Conservation (phyloP, 1,140 invertebrate species). For the Aphelenchoides fujianensis region DNA sequence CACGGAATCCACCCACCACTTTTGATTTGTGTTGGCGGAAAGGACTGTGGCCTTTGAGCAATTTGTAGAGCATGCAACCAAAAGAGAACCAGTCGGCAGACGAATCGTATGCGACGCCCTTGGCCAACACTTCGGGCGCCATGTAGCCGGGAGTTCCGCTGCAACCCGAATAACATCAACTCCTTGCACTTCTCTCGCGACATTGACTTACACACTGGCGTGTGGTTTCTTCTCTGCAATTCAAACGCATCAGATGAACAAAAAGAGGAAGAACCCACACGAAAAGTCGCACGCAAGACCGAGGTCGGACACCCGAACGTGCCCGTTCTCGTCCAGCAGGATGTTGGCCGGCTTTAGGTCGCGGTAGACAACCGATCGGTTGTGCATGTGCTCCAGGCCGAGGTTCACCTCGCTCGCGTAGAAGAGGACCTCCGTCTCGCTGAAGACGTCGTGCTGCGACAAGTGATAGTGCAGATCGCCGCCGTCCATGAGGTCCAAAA, state of each 20-base stretch:
- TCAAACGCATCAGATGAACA: too few relatives aligned
- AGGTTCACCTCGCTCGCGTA: conserved; percentile 91
- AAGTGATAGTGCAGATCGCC: conserved; percentile 75
- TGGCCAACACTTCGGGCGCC: conserved; percentile 95
- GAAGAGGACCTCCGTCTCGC: conserved; percentile 96
- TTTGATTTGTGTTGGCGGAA: conserved; percentile 99
- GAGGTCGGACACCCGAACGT: conserved; percentile 96
- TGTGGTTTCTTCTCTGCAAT: conserved; percentile 99
- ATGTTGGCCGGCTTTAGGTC: conserved; percentile 84
- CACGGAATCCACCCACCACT: conserved; percentile 47
- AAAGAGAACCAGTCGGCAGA: conserved; percentile 99
- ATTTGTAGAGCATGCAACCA: conserved; percentile 99
- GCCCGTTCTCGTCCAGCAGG: conserved; percentile 94
- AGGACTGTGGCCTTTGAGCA: conserved; percentile 96
- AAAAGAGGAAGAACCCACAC: too few relatives aligned
- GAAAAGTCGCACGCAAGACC: conserved; percentile 98
- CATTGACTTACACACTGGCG: conserved; percentile 90
- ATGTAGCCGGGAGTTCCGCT: conserved; percentile 99
- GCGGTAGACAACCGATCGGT: conserved; percentile 87
- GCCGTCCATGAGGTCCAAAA: conserved; percentile 97
- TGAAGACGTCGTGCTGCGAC: conserved; percentile 98
- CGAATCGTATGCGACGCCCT: conserved; percentile 96
- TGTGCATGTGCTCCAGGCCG: conserved; percentile 99
- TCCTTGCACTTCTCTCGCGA: neutral
- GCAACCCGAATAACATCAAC: conserved; percentile 49